phyloP scores from a whole-genome alignment of 2,797 vertebrate species.

The Lagorchestes hirsutus region DNA sequence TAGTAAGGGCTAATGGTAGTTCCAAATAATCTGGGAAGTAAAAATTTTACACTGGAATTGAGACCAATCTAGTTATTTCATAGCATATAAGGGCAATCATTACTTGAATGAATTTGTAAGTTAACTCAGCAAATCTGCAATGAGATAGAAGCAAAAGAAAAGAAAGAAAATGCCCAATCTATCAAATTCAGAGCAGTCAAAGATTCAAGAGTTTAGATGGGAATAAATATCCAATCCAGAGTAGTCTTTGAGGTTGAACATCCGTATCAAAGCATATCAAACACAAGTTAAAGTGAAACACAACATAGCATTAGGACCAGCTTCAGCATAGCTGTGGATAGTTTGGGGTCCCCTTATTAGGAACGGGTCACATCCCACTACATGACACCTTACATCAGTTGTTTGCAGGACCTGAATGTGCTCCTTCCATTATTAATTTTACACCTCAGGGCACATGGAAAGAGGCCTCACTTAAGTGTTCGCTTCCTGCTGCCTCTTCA shows the following conservation, averaged over 20 bases:
- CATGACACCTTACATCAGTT: constrained; percentile 80
- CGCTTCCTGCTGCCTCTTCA: constrained; percentile 87
- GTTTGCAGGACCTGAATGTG: constrained; percentile 80
- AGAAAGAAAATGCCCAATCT: constrained; percentile 40
- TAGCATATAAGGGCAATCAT: background rate
- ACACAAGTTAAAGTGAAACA: constrained; percentile 73
- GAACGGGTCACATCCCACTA: constrained; percentile 78
- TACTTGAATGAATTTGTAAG: constrained; percentile 18
- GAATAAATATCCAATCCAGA: constrained; percentile 56
- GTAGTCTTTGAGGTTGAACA: constrained; percentile 70
- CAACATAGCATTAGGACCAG: constrained; percentile 74
- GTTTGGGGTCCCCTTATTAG: constrained; percentile 82
- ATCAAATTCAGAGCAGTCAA: constrained; percentile 63
- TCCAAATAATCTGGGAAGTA: constrained; percentile 23
- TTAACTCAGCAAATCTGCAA: constrained; percentile 65
- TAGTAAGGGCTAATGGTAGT: background rate
- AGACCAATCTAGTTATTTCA: constrained; percentile 8
- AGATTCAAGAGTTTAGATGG: constrained; percentile 38
- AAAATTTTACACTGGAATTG: constrained; percentile 35
- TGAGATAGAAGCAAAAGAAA: constrained; percentile 44
- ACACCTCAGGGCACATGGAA: constrained; percentile 87
- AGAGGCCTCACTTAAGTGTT: constrained; percentile 85
- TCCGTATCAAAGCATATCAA: constrained; percentile 70
- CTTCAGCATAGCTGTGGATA: constrained; percentile 81
- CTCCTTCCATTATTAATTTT: constrained; percentile 89